Evolutionary conservation across 2,113 vertebrate species (phyloP).

Genomic region (Setophaga kirtlandii): DNA sequence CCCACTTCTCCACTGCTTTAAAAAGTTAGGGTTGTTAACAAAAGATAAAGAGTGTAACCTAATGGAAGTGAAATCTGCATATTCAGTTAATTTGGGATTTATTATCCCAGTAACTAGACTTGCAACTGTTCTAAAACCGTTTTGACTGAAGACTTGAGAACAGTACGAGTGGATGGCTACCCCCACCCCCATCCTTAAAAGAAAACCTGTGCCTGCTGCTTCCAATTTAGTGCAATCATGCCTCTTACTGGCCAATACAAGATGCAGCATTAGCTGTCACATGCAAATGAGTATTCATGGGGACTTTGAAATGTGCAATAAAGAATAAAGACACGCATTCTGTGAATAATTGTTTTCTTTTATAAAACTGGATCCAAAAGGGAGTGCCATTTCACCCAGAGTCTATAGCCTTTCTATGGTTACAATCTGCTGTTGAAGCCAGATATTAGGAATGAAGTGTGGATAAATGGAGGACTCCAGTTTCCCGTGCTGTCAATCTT

Average conservation of each 20-base stretch:
- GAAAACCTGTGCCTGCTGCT: conserved; percentile 77
- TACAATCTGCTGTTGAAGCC: conserved; percentile 62
- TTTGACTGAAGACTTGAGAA: conserved; percentile 70
- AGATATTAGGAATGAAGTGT: conserved; percentile 66
- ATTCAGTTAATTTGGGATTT: conserved; percentile 77
- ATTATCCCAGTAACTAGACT: conserved; percentile 78
- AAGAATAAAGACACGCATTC: conserved; percentile 66
- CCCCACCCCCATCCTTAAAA: conserved; percentile 72
- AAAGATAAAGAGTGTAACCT: conserved; percentile 68
- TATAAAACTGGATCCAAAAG: conserved; percentile 64
- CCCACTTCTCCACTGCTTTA: neutral
- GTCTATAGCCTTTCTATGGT: conserved; percentile 60
- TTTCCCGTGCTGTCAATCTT: conserved; percentile 57
- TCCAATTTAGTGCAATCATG: conserved; percentile 83
- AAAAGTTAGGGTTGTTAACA: conserved; percentile 62
- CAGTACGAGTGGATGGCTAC: conserved; percentile 74
- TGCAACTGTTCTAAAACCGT: conserved; percentile 75
- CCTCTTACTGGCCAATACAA: conserved; percentile 80
- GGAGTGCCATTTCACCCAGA: conserved; percentile 61
- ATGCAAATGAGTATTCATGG: conserved; percentile 67
- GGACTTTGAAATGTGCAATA: conserved; percentile 72
- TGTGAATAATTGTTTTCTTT: conserved; percentile 70
- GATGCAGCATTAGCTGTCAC: conserved; percentile 79
- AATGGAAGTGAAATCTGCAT: conserved; percentile 67
- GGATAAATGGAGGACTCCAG: conserved; percentile 66